Evolutionary conservation across 2,888 invertebrate species (phyloP), one percentile per base, ranked within the genome.

Genomic region (Craniophora ligustri): DNA sequence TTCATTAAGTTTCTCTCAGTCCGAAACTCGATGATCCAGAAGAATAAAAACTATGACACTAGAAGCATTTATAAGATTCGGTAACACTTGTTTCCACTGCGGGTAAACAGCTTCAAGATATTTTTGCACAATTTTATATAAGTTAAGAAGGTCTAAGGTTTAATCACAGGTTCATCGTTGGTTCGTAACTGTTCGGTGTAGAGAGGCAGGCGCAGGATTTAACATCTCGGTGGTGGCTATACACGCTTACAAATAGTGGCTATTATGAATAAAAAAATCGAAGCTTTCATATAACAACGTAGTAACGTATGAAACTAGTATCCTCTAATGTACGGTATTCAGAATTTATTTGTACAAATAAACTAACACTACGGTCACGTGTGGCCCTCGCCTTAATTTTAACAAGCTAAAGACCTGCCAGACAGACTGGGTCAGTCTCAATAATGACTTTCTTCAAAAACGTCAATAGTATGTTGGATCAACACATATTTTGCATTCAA

Each of bases 151-250:
- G 2, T 38, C n/a, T 54, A 15, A 57, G 14, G 2, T 38, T 8
- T 54, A 36, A 35, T 18, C 19, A 11, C 19, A 35, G 19, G 18
- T 19, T 11, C 5, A 6, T 3, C 10, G 14, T 26, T 26, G n/a
- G n/a, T 4, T 2, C 14, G 26, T 39, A n/a, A 16, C 16, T 0
- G 23, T 5, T 6, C 15, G 26, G 15, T 39, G 26, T 15, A 38
- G n/a, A 38, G 7, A 2, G 4, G 14, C 3, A 38, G 8, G 19
- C 28, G 38, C 23, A 35, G 30, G 40, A 35, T 16, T 19, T 66
- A 50, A 64, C 26, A 34, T n/a, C 4, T 34, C 15, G 79, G 76
- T 78, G 81, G 71, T 66, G 80, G 78, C 67, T 40, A 46, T 45
- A 45, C 23, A 45, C 36, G 75, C 69, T 77, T 74, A 67, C 42